A percentile compares a stretch with the other conserved stretches of the same genome.
These are phyloP conservation scores for Rhodeus uyekii DNA, from an alignment of 2,797 vertebrate genomes.

Conservation along the genomic window DNA sequence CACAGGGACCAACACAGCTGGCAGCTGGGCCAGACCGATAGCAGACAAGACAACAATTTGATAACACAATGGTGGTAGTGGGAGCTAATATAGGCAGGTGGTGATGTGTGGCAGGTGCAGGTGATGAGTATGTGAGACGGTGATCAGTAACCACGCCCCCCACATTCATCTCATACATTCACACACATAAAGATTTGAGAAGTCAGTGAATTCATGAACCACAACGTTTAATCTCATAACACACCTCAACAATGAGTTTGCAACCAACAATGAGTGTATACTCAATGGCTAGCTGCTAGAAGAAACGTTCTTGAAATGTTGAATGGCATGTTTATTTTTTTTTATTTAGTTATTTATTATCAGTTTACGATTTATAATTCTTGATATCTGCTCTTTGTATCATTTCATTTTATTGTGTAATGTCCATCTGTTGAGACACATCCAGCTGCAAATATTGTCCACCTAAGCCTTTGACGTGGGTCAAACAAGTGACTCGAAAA, in stretches of 20 bases:
- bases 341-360: background rate
- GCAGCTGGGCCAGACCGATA: no score
- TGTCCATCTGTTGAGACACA: background rate
- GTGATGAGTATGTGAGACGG: no score
- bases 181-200: no score
- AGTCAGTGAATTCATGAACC: no score
- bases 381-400: background rate
- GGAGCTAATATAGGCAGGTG: no score
- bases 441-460: slow-evolving; percentile 49
- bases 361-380: background rate
- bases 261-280: background rate
- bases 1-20: no score
- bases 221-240: background rate
- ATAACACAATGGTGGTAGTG: no score
- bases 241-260: background rate
- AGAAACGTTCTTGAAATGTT: background rate
- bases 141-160: no score
- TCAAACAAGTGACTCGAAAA: slow-evolving; percentile 73
- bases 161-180: no score
- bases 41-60: no score
- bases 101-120: no score
- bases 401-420: background rate
- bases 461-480: slow-evolving; percentile 59
- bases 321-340: background rate
- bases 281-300: background rate